Percentiles rank a stretch among this genome's conserved stretches.
These are phyloP conservation scores for Scolopax rusticola DNA, from an alignment of 2,797 vertebrate genomes.

Conservation along the genomic window DNA sequence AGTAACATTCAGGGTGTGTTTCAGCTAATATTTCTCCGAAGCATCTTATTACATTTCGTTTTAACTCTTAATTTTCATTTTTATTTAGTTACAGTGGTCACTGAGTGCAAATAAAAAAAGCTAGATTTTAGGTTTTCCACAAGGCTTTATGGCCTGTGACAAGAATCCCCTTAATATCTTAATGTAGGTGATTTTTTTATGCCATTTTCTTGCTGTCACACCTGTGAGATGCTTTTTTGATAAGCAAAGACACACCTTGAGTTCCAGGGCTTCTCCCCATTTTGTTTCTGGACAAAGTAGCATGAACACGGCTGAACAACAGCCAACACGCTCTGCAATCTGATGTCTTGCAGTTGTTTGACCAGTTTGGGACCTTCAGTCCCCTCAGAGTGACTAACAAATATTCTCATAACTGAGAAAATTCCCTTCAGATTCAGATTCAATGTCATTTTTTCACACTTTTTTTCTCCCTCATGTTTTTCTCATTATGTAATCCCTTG, in stretches of 20 bases:
- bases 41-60: not conserved
- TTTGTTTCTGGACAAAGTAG: not conserved
- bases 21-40: not conserved
- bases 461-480: not conserved
- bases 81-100: not conserved
- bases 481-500: not conserved
- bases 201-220: not conserved
- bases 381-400: not conserved
- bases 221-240: not conserved
- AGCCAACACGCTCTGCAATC: fast-evolving
- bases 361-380: not conserved
- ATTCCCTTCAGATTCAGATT: not conserved
- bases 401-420: not conserved
- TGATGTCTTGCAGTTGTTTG: not conserved
- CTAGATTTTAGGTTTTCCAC: not conserved
- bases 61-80: not conserved
- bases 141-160: not conserved
- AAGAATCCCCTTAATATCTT: not conserved
- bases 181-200: not conserved
- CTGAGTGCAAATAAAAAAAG: not conserved
- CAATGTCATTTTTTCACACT: not conserved
- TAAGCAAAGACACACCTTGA: too few species aligned
- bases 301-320: fast-evolving
- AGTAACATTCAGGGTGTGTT: not conserved
- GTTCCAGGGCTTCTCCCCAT: not conserved